Evolutionary conservation across 2,888 invertebrate species (phyloP), one percentile per base, ranked within the genome.

Genomic region (Panorpa germanica): DNA sequence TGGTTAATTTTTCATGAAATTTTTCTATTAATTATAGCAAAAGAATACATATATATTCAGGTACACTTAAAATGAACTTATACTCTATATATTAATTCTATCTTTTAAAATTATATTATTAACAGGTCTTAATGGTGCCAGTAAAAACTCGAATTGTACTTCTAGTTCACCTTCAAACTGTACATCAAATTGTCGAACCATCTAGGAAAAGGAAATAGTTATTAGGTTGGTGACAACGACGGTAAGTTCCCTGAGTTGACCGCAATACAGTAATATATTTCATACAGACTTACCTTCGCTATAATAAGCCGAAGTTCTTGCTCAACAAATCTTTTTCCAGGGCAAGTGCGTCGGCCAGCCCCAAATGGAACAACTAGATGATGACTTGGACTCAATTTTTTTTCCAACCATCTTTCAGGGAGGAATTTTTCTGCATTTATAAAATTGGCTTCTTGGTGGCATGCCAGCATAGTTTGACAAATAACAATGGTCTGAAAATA

Each of bases 291-390:
- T 41, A 76, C 77, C 65, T 75, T 74, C 14, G 77, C 76, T 12
- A 83, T 53, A 34, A 78, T 55, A 30, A 82, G 55, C 36, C 76
- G 70, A 11, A 83, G 55, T 40, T 76, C 75, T 39, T 80, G 66
- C 43, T 81, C 80, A 3, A 82, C 75, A 46, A 83, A 81, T 35
- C 82, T 59, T 52, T 81, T 81, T 26, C 85, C 86, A 0, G 85
- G 85, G 46, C 85, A 86, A 53, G 77, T 75, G 25, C 85, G 61
- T 29, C 70, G 64, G 1, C 85, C 85, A 19, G 70, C 58, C 1
- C 85, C 85, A 50, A 85, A 86, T 1, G 83, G 82, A 5, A 70
- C 67, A 2, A 82, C 70, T n/a, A n/a, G n/a, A n/a, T n/a, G n/a
- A n/a, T n/a, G n/a, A n/a, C n/a, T n/a, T n/a, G n/a, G n/a, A n/a